phyloP scores from a whole-genome alignment of 2,113 vertebrate genomes.

The Rhinopomastus cyanomelas region DNA sequence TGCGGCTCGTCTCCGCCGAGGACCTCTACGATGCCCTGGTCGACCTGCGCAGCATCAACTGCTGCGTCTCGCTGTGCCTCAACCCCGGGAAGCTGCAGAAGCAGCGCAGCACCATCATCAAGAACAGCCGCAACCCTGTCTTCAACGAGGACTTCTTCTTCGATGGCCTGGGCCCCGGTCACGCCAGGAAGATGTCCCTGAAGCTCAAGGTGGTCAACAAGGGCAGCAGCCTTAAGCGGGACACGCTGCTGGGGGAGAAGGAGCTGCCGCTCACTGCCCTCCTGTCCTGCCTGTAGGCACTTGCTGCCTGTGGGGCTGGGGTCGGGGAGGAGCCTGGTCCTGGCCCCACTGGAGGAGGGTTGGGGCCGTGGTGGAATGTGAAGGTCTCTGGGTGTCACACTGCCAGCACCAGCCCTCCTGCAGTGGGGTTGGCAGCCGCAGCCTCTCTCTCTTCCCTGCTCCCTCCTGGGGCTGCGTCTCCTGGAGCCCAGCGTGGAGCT shows the following conservation, averaged over 20 bases:
- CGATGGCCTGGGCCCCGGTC: slow-evolving; percentile 83
- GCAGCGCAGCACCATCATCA: slow-evolving; percentile 95
- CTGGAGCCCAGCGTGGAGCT: background rate
- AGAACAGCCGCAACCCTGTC: slow-evolving; percentile 93
- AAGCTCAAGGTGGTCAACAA: slow-evolving; percentile 98
- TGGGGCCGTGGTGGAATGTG: fast-evolving
- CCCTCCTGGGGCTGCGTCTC: background rate
- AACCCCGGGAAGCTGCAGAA: slow-evolving; percentile 96
- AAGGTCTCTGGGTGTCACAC: background rate
- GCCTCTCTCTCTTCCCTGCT: background rate
- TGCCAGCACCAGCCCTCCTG: background rate
- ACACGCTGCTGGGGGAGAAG: slow-evolving; percentile 91
- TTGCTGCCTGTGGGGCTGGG: background rate
- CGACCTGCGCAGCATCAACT: slow-evolving; percentile 92
- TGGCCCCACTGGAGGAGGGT: background rate
- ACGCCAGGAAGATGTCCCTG: slow-evolving; percentile 87
- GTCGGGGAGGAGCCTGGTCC: background rate
- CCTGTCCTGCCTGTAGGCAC: slow-evolving; percentile 74
- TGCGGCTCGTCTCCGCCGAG: slow-evolving; percentile 86
- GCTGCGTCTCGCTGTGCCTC: slow-evolving; percentile 92
- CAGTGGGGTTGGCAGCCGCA: background rate
- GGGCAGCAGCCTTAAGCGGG: slow-evolving; percentile 94
- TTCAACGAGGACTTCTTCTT: slow-evolving; percentile 99
- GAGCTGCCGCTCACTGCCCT: slow-evolving; percentile 86
- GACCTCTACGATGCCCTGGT: slow-evolving; percentile 87